phyloP scores from a whole-genome alignment of 2,888 invertebrate species.

The Boloria selene region DNA sequence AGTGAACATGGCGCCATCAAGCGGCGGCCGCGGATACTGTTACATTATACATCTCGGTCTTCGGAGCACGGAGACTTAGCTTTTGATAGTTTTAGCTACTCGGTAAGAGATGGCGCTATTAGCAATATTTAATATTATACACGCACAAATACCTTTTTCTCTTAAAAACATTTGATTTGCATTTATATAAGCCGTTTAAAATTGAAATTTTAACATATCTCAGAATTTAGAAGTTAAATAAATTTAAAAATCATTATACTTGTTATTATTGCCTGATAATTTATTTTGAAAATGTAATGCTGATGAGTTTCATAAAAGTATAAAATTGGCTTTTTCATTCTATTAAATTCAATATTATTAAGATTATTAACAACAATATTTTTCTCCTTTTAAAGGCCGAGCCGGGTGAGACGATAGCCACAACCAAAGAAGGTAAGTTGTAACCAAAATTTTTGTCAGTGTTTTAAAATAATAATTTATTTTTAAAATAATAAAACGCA shows the following conservation, averaged over 20 bases:
- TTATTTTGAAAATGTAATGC: background rate
- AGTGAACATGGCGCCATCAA: slow-evolving; percentile 83
- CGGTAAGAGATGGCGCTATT: slow-evolving; percentile 77
- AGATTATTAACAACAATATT: slow-evolving; percentile 8
- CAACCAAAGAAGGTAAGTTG: slow-evolving; percentile 90
- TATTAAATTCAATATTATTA: background rate
- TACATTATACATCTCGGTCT: slow-evolving; percentile 66
- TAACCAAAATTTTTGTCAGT: no score
- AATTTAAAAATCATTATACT: no score
- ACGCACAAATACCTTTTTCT: no score
- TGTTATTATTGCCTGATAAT: no score
- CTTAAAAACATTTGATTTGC: no score
- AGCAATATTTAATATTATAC: no score
- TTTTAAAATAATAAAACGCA: no score
- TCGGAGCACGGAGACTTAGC: slow-evolving; percentile 49
- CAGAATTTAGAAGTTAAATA: no score
- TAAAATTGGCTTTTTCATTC: no score
- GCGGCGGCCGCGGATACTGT: slow-evolving; percentile 80
- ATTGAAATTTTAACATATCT: no score
- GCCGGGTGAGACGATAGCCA: slow-evolving; percentile 90
- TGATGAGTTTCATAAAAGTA: background rate
- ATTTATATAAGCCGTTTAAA: no score
- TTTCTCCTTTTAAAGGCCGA: slow-evolving; percentile 82
- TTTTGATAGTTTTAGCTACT: slow-evolving; percentile 63
- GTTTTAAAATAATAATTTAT: no score